phyloP scores from a whole-genome alignment of 30 jellyfish, hydroid and myxozoan genomes.

The Turritopsis dohrnii region DNA sequence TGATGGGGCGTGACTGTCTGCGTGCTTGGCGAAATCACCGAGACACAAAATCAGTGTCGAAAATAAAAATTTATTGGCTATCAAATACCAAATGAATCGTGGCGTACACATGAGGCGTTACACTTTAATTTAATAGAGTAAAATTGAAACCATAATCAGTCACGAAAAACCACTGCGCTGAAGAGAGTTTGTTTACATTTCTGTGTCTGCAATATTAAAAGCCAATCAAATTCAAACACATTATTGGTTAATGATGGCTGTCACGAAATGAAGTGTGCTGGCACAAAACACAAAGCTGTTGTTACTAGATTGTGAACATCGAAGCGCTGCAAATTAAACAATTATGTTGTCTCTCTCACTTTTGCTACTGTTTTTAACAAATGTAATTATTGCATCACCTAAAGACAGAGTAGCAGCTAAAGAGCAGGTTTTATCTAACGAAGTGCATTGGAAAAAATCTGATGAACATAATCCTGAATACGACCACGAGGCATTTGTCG shows the following conservation, averaged over 20 bases:
- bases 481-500: conserved; percentile 96
- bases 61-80: no score
- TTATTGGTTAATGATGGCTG: not conserved
- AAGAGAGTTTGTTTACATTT: not conserved
- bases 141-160: no score
- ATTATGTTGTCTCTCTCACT: not conserved
- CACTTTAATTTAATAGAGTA: no score
- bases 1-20: no score
- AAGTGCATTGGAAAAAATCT: conserved; percentile 35
- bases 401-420: conserved; percentile 48
- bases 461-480: conserved; percentile 76
- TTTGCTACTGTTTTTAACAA: not conserved
- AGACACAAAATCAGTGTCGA: no score
- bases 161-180: not conserved
- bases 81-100: no score
- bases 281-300: not conserved
- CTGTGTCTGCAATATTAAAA: not conserved
- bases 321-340: not conserved
- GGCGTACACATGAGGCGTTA: no score
- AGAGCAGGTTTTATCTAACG: conserved; percentile 56
- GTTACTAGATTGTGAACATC: not conserved
- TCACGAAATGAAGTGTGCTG: not conserved
- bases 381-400: conserved; percentile 23
- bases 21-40: no score
- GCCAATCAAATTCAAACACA: not conserved